Evolutionary conservation across 2,888 invertebrate genomes (phyloP).

Genomic region (Hypercompe scribonia): DNA sequence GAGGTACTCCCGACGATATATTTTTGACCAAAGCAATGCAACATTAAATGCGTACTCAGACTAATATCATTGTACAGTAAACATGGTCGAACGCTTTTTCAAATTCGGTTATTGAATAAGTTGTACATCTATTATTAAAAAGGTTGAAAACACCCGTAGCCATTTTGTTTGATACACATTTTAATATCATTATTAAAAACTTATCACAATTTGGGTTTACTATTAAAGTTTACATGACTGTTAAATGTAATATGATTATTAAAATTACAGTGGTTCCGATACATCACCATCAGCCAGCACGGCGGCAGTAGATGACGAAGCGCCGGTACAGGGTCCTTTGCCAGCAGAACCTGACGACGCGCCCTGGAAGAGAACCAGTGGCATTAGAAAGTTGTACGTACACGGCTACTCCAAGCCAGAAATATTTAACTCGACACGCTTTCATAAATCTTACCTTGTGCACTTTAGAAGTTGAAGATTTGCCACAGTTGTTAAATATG

Average conservation of each 20-base stretch:
- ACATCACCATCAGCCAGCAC: slow-evolving; percentile 73
- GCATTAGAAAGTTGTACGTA: slow-evolving; percentile 96
- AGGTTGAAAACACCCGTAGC: too few relatives aligned
- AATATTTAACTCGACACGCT: background rate
- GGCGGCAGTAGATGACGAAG: slow-evolving; percentile 88
- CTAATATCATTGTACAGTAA: too few relatives aligned
- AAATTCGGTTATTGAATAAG: too few relatives aligned
- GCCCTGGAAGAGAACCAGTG: slow-evolving; percentile 96
- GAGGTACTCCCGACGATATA: too few relatives aligned
- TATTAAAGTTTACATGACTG: background rate
- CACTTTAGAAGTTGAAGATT: background rate
- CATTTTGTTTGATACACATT: too few relatives aligned
- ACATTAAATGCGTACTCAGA: too few relatives aligned
- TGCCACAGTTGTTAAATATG: background rate
- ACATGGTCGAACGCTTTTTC: too few relatives aligned
- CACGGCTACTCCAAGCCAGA: background rate
- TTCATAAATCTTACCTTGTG: background rate
- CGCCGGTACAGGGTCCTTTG: slow-evolving; percentile 98
- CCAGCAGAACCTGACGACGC: slow-evolving; percentile 99
- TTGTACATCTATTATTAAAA: too few relatives aligned
- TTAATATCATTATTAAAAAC: background rate
- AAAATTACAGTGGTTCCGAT: slow-evolving; percentile 67
- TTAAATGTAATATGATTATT: background rate
- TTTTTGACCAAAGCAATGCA: too few relatives aligned
- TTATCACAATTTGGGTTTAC: background rate